These are phyloP conservation scores for Promerops cafer DNA, from an alignment of 2,113 vertebrate species.

Conservation along the genomic window DNA sequence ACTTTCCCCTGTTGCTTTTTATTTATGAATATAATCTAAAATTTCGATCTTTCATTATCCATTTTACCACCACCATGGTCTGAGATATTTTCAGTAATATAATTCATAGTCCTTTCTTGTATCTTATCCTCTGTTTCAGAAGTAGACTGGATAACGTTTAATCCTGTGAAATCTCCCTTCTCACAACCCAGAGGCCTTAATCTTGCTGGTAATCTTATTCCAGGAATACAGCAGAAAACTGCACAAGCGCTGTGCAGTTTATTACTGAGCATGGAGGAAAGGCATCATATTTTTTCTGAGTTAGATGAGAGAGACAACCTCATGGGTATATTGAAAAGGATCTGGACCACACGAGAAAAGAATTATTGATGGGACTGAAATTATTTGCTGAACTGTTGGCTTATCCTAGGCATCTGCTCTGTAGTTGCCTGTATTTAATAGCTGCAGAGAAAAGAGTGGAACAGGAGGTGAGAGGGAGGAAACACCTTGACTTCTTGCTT, in stretches of 20 bases:
- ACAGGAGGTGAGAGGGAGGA: not conserved
- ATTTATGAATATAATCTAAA: not conserved
- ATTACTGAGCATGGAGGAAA: not conserved
- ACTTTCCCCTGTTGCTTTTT: not conserved
- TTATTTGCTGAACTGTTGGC: not conserved
- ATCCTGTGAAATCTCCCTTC: constrained; percentile 6
- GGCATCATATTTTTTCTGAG: not conserved
- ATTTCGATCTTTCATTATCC: not conserved
- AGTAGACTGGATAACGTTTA: not conserved
- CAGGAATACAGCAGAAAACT: not conserved
- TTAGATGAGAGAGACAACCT: not conserved
- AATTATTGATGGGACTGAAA: not conserved
- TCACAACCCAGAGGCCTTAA: constrained; percentile 11
- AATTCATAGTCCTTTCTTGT: not conserved
- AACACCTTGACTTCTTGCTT: not conserved
- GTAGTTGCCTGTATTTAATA: not conserved
- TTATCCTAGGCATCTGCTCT: not conserved
- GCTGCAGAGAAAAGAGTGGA: not conserved
- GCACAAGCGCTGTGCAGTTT: not conserved
- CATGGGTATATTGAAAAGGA: not conserved
- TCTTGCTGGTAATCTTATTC: constrained; percentile 34
- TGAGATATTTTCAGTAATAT: not conserved
- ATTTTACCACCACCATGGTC: not conserved
- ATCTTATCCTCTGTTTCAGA: not conserved
- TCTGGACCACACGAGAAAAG: not conserved